Evolutionary conservation across 2,113 vertebrate genomes (phyloP), one percentile per base, ranked within the genome.

Genomic region (Hystrix cristata): DNA sequence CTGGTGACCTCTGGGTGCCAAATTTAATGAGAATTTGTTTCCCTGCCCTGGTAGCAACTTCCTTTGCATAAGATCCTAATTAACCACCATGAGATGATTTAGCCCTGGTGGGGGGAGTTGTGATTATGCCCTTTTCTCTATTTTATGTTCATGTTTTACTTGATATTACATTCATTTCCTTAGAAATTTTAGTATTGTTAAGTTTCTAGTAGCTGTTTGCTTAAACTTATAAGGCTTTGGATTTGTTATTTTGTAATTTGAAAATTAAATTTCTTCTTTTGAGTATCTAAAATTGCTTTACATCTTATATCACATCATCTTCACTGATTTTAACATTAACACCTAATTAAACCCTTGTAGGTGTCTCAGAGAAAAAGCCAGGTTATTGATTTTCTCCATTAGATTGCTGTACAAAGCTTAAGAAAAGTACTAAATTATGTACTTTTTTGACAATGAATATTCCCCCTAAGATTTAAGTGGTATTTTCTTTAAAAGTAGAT

Each of bases 21-120:
- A 92, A 80, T 87, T 90, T 92, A 90, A 92, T 84, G 81, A 96
- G 64, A 94, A 94, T 96, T 67, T 55, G 19, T 38, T 87, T 92
- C 51, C 79, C 90, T 74, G 76, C 21, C 43, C 46, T 95, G 23
- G 51, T 57, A 80, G n/a, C 62, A 90, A 69, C 69, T 96, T 92
- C 25, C 46, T 95, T 74, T 94, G 94, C 82, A 53, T 93, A 96
- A 38, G 34, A 81, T 81, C 51, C 53, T 59, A 95, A 91, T 96
- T 96, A 96, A 74, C 51, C 27, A 65, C 46, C 25, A 8, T 29
- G 15, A 94, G 76, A n/a, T 69, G 69, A 38, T 51, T 51, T 80
- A 72, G 8, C 31, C 57, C 62, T 82, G 29, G 74, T 51, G 14
- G 1, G 7, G 15, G 31, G 46, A 31, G 46, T 38, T 64, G 38